These are phyloP conservation scores for Meloe dianella DNA, from an alignment of 2,888 invertebrate species.

Conservation along the genomic window DNA sequence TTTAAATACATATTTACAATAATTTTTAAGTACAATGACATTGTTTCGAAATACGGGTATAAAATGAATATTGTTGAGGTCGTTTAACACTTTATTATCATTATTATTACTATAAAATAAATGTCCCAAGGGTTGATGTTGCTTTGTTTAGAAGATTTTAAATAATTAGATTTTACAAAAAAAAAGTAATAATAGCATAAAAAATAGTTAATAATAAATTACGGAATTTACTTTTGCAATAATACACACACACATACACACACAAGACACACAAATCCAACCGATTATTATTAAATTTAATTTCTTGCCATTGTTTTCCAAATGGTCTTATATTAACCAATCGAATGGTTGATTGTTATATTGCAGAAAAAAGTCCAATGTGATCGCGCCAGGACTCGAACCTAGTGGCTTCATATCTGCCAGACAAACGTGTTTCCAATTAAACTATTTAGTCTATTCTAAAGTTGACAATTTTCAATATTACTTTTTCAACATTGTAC, in stretches of 20 bases:
- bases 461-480: too few relatives aligned
- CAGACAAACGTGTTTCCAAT: too few relatives aligned
- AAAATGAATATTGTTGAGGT: not conserved
- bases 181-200: slow-evolving; percentile 10
- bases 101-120: slow-evolving; percentile 20
- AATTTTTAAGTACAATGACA: slow-evolving; percentile 6
- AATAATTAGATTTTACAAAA: not conserved
- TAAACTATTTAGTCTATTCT: too few relatives aligned
- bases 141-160: too few relatives aligned
- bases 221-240: slow-evolving; percentile 22
- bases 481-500: too few relatives aligned
- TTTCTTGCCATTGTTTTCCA: slow-evolving; percentile 14
- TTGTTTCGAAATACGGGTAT: not conserved
- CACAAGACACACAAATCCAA: slow-evolving; percentile 14
- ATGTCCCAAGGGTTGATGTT: slow-evolving; percentile 15
- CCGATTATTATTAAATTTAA: slow-evolving; percentile 21
- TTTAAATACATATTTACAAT: too few relatives aligned
- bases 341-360: too few relatives aligned
- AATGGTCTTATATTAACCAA: too few relatives aligned
- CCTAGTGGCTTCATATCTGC: too few relatives aligned
- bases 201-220: slow-evolving; percentile 22
- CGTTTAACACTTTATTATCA: not conserved
- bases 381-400: too few relatives aligned
- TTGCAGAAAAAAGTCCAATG: too few relatives aligned
- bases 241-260: too few relatives aligned